Conservation (phyloP, 1,140 invertebrate species). For the Apis dorsata region DNA sequence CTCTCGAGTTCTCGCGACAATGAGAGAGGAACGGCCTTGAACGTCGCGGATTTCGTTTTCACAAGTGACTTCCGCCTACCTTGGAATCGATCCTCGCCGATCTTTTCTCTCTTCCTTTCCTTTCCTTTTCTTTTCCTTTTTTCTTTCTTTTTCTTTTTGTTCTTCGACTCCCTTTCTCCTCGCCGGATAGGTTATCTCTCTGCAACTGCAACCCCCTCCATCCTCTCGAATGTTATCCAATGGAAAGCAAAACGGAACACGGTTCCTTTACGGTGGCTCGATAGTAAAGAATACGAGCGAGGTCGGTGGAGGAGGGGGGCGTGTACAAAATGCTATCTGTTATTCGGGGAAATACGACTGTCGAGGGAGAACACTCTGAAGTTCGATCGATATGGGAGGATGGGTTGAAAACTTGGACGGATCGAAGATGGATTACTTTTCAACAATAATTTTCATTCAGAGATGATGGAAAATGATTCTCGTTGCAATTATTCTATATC, state of each 20-base stretch:
- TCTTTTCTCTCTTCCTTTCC: background rate
- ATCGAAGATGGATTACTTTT: no score
- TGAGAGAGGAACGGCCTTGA: conserved; percentile 46
- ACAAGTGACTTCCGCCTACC: conserved; percentile 49
- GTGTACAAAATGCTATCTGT: conserved; percentile 43
- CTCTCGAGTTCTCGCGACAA: conserved; percentile 27
- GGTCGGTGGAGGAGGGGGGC: background rate
- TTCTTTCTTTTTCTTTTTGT: background rate
- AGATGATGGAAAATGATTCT: no score
- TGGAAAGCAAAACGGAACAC: conserved; percentile 31
- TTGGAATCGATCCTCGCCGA: conserved; percentile 50
- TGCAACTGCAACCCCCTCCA: conserved; percentile 5
- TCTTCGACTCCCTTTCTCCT: background rate
- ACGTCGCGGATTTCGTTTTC: conserved; percentile 26
- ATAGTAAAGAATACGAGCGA: conserved; percentile 43
- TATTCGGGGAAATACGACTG: conserved; percentile 27
- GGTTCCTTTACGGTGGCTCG: conserved; percentile 32
- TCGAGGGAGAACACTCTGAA: background rate
- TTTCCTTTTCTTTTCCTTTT: background rate
- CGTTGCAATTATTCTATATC: no score
- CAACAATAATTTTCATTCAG: no score
- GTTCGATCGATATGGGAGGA: conserved; percentile 1
- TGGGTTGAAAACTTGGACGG: background rate
- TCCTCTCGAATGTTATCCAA: conserved; percentile 47
- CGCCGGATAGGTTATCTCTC: background rate